Percentiles rank a stretch among this genome's conserved stretches.
Conservation (phyloP, 2,888 invertebrate genomes). For the Cryptosula pallasiana region DNA sequence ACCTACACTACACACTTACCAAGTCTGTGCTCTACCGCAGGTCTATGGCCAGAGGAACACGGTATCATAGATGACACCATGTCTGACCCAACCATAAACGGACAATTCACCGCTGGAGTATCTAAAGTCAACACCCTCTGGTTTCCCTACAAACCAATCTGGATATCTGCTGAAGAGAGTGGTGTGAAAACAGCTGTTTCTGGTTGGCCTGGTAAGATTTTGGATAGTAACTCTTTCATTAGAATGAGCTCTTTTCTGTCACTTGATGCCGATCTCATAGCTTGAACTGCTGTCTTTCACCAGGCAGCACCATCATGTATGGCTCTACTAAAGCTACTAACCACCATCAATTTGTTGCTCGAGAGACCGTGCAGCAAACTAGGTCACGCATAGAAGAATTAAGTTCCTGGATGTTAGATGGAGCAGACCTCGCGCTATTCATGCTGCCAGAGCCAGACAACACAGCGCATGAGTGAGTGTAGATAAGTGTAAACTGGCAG, state of each 20-base stretch:
- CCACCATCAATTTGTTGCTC: not conserved
- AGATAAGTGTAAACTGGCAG: no score
- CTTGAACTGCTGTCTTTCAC: no score
- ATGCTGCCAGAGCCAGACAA: slow-evolving; percentile 13
- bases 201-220: slow-evolving; percentile 6
- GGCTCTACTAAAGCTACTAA: not conserved
- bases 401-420: not conserved
- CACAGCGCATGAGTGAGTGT: slow-evolving; percentile 14
- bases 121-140: not conserved
- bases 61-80: slow-evolving; percentile 15
- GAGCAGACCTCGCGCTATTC: not conserved
- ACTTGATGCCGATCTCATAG: no score
- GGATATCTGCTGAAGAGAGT: slow-evolving; percentile 16
- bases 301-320: not conserved
- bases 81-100: not conserved
- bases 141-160: not conserved
- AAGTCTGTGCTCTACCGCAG: not conserved
- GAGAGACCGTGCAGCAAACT: not conserved
- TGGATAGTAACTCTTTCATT: no score
- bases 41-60: slow-evolving; percentile 18
- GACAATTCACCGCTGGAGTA: not conserved
- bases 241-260: no score
- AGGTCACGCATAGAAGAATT: not conserved
- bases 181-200: slow-evolving; percentile 6
- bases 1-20: no score